Conservation (phyloP, 53 echinoderm and acorn worm species). For the Apostichopus leukothele region DNA sequence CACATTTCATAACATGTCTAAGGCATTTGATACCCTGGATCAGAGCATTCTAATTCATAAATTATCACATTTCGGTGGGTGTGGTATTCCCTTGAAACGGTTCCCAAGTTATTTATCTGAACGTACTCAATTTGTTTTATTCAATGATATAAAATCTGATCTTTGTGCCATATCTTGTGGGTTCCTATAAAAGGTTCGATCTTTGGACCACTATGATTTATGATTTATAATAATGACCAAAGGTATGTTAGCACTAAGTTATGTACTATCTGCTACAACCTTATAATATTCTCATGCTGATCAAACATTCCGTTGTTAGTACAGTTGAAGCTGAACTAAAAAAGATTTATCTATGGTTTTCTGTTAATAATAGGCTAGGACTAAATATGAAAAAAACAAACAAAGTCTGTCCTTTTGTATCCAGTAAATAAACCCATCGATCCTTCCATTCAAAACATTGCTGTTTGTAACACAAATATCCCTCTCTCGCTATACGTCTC, state of each 20-base stretch:
- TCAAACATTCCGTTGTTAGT: too few species aligned
- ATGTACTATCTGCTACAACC: neutral
- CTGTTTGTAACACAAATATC: too few species aligned
- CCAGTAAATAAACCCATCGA: too few species aligned
- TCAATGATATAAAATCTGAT: neutral
- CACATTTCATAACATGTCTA: neutral
- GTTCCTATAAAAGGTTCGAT: neutral
- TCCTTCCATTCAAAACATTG: too few species aligned
- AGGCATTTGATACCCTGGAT: neutral
- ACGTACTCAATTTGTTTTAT: neutral
- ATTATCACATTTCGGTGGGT: neutral
- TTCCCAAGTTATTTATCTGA: neutral
- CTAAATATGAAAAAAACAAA: too few species aligned
- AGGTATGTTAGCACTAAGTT: neutral
- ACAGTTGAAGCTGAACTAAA: too few species aligned
- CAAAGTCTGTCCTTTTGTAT: too few species aligned
- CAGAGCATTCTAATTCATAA: neutral
- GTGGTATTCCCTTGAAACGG: neutral
- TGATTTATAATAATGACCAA: neutral
- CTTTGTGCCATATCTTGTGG: neutral
- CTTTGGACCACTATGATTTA: neutral
- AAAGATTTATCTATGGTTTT: too few species aligned
- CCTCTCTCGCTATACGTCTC: too few species aligned
- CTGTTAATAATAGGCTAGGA: too few species aligned
- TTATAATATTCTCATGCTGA: neutral